phyloP scores from a whole-genome alignment of 2,888 invertebrate species.

The Pyrocoelia pectoralis region DNA sequence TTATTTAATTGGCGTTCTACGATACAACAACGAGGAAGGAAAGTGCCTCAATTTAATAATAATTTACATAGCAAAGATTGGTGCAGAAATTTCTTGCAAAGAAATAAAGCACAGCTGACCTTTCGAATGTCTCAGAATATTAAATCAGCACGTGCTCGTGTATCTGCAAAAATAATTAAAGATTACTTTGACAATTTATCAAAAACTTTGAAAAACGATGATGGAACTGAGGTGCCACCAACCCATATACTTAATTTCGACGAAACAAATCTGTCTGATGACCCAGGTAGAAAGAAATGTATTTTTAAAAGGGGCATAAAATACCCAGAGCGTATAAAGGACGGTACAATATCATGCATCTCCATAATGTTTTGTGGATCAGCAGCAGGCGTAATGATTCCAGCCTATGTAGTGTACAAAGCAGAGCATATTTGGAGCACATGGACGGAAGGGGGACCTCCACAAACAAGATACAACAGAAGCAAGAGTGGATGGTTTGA shows the following conservation, averaged over 20 bases:
- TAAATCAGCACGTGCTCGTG: no score
- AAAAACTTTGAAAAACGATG: conserved; percentile 2
- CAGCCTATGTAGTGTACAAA: conserved; percentile 34
- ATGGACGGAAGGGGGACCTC: conserved; percentile 5
- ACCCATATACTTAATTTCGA: conserved; percentile 48
- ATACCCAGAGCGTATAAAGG: conserved; percentile 28
- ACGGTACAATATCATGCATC: background rate
- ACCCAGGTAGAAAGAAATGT: conserved; percentile 49
- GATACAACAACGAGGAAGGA: no score
- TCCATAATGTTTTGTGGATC: conserved; percentile 1
- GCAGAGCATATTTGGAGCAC: conserved; percentile 5
- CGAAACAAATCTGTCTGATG: conserved; percentile 49
- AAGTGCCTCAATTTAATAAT: no score
- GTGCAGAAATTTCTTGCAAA: no score
- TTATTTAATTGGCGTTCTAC: no score
- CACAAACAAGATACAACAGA: conserved; percentile 6
- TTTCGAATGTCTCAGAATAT: no score
- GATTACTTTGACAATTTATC: background rate
- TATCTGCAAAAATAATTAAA: background rate
- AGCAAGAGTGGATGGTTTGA: conserved; percentile 14
- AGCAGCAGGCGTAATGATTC: conserved; percentile 4
- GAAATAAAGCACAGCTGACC: no score
- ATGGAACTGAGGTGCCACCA: conserved; percentile 32
- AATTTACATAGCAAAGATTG: no score
- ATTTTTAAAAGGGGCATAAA: conserved; percentile 38